phyloP scores from a whole-genome alignment of 2,888 invertebrate species.

The Drosophila melanosoma region DNA sequence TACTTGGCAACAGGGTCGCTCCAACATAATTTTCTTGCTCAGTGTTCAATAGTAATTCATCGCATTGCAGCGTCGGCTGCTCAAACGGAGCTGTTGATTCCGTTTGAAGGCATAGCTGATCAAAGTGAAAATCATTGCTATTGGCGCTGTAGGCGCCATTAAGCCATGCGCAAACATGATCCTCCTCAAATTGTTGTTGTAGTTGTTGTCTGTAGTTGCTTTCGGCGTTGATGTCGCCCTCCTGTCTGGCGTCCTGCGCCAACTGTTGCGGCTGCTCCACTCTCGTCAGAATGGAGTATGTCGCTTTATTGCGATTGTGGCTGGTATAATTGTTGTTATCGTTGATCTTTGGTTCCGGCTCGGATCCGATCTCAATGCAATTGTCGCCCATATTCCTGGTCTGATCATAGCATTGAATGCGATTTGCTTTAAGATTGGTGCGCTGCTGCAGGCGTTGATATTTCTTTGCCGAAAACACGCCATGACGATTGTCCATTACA shows the following conservation, averaged over 20 bases:
- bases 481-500: constrained; percentile 47
- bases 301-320: constrained; percentile 4
- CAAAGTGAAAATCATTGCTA: constrained; percentile 59
- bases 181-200: constrained; percentile 35
- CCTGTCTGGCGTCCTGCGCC: constrained; percentile 38
- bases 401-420: constrained; percentile 47
- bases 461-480: not conserved
- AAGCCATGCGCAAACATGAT: constrained; percentile 26
- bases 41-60: not conserved
- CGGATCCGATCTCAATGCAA: not conserved
- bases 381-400: constrained; percentile 30
- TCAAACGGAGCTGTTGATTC: constrained; percentile 80
- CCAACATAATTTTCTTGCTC: not conserved
- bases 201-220: not conserved
- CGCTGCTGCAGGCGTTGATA: constrained; percentile 41
- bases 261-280: not conserved
- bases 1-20: not conserved
- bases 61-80: constrained; percentile 61
- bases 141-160: constrained; percentile 1
- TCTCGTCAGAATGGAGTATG: not conserved
- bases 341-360: not conserved
- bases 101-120: constrained; percentile 72
- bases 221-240: not conserved
- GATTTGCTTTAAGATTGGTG: constrained; percentile 42
- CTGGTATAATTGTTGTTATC: constrained; percentile 43